These are phyloP conservation scores for Pachymerium ferrugineum DNA, from an alignment of 2,888 invertebrate species.

Conservation along the genomic window DNA sequence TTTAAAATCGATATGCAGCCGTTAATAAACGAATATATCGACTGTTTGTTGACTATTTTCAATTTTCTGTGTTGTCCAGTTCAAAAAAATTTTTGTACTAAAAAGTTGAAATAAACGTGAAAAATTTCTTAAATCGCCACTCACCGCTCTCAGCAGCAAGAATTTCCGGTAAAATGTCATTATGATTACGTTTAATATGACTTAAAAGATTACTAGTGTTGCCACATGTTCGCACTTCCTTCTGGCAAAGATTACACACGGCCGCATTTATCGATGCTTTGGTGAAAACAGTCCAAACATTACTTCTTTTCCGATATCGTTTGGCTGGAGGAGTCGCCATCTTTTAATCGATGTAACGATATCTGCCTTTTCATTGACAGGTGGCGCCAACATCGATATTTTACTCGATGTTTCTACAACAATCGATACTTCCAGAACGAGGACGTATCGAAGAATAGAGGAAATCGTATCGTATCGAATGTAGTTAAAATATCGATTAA, in stretches of 20 bases:
- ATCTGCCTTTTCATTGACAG: background rate
- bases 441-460: no score
- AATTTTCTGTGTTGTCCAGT: background rate
- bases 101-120: background rate
- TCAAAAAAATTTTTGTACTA: background rate
- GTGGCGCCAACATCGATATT: background rate
- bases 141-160: background rate
- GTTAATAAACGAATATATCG: background rate
- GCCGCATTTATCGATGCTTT: slow-evolving; percentile 20
- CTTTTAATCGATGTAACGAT: slow-evolving; percentile 8
- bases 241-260: background rate
- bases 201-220: background rate
- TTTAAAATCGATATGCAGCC: background rate
- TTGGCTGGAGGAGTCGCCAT: background rate
- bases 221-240: background rate
- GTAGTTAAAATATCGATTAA: no score
- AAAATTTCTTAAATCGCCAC: background rate
- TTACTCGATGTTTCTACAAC: background rate
- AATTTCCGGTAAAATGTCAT: background rate
- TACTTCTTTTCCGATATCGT: slow-evolving; percentile 21
- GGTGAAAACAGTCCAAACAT: slow-evolving; percentile 10
- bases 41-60: background rate
- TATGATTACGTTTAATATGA: background rate
- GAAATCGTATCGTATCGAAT: no score
- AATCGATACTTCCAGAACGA: background rate